phyloP scores from a whole-genome alignment of 2,888 invertebrate genomes.

The Lathronympha strigana region DNA sequence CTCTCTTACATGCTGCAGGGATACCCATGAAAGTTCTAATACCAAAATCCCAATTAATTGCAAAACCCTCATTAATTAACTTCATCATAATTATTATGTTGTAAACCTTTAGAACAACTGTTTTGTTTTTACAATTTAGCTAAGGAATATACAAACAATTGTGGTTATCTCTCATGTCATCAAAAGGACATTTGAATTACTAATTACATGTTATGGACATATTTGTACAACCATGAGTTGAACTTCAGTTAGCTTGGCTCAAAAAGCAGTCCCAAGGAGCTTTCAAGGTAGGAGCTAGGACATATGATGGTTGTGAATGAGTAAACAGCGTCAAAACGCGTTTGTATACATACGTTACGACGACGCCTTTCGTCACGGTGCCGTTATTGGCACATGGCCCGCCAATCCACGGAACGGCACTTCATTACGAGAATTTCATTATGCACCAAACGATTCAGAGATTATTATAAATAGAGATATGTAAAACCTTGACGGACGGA shows the following conservation, averaged over 20 bases:
- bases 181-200: not conserved
- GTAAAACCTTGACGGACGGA: constrained; percentile 71
- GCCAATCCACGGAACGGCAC: constrained; percentile 76
- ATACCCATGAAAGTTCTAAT: too few relatives aligned
- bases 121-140: not conserved
- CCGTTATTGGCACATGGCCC: constrained; percentile 82
- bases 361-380: constrained; percentile 71
- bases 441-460: constrained; percentile 78
- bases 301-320: constrained; percentile 30
- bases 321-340: constrained; percentile 36
- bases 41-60: too few relatives aligned
- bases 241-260: constrained; percentile 4
- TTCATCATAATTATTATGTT: not conserved
- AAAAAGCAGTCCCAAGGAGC: constrained; percentile 4
- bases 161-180: not conserved
- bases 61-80: too few relatives aligned
- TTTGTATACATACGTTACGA: constrained; percentile 48
- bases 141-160: not conserved
- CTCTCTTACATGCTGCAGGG: too few relatives aligned
- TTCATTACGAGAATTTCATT: constrained; percentile 83
- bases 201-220: constrained; percentile 16
- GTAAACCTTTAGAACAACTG: too few relatives aligned
- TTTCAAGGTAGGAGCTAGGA: constrained; percentile 17
- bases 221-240: not conserved
- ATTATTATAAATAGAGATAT: constrained; percentile 82